These are phyloP conservation scores for Pemphredon lugubris DNA, from an alignment of 2,888 invertebrate genomes.

Conservation along the genomic window DNA sequence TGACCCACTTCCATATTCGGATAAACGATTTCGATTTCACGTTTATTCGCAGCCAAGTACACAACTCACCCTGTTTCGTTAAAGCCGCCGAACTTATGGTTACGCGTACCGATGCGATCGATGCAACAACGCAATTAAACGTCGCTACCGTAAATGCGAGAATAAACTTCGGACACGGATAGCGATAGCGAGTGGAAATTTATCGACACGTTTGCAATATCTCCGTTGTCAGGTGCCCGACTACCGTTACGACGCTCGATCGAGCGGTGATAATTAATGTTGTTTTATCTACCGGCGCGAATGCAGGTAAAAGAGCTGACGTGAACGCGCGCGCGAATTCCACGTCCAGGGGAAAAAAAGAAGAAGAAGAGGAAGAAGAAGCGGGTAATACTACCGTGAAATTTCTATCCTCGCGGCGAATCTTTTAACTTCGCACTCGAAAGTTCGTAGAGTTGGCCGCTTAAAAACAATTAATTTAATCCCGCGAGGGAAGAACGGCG, in stretches of 20 bases:
- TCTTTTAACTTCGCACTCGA: constrained; percentile 42
- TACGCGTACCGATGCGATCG: background rate
- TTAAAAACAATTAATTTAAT: constrained; percentile 62
- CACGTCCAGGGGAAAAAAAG: too few relatives aligned
- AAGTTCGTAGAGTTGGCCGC: constrained; percentile 31
- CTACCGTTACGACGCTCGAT: background rate
- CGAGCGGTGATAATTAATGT: constrained; percentile 1
- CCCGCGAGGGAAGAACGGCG: constrained; percentile 45
- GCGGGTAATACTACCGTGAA: background rate
- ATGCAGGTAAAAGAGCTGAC: too few relatives aligned
- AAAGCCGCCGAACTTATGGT: constrained; percentile 1
- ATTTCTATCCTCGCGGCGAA: background rate
- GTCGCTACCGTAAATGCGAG: background rate
- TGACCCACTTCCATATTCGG: constrained; percentile 26
- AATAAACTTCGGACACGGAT: constrained; percentile 1
- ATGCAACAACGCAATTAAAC: constrained; percentile 10
- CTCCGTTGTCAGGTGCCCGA: background rate
- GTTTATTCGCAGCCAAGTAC: background rate
- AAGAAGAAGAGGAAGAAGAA: background rate
- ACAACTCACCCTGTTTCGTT: background rate
- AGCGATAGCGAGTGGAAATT: background rate
- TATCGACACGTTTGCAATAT: constrained; percentile 9
- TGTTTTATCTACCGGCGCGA: too few relatives aligned
- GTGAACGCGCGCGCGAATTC: too few relatives aligned
- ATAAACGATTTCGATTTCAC: too few relatives aligned